Evolutionary conservation across 2,113 vertebrate genomes (phyloP).

Genomic region (Diglossa brunneiventris): DNA sequence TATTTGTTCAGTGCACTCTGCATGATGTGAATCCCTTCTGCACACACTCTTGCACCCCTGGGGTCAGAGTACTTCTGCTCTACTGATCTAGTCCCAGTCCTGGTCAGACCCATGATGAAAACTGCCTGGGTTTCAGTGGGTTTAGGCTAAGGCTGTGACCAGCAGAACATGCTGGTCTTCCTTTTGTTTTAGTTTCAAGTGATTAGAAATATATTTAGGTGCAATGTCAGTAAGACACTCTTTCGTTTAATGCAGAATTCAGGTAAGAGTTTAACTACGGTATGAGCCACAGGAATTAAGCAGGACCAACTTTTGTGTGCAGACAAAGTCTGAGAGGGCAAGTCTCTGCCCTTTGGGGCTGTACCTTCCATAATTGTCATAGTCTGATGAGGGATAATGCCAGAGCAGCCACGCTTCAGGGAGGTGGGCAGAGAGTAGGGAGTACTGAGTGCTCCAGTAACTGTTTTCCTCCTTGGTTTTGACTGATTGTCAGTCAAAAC

Average conservation of each 20-base stretch:
- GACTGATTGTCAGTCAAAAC: background rate
- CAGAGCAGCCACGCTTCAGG: accelerated
- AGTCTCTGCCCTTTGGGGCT: background rate
- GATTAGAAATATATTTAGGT: background rate
- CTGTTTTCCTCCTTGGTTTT: background rate
- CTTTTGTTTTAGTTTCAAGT: background rate
- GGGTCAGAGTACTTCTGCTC: background rate
- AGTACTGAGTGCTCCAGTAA: background rate
- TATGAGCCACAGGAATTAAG: background rate
- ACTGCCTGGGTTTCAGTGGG: background rate
- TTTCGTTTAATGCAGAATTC: background rate
- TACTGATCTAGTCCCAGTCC: background rate
- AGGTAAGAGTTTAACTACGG: background rate
- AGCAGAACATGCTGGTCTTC: background rate
- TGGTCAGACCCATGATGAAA: background rate
- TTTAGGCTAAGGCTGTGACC: background rate
- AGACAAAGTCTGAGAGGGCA: background rate
- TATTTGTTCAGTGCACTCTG: background rate
- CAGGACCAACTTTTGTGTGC: background rate
- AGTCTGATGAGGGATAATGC: background rate
- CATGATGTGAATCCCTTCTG: background rate
- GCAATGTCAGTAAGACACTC: background rate
- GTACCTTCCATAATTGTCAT: background rate
- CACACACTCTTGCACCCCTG: accelerated
- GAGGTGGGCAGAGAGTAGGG: background rate